Base-by-base conservation (phyloP, 2,888 invertebrate species). In the Helicoverpa assulta region DNA sequence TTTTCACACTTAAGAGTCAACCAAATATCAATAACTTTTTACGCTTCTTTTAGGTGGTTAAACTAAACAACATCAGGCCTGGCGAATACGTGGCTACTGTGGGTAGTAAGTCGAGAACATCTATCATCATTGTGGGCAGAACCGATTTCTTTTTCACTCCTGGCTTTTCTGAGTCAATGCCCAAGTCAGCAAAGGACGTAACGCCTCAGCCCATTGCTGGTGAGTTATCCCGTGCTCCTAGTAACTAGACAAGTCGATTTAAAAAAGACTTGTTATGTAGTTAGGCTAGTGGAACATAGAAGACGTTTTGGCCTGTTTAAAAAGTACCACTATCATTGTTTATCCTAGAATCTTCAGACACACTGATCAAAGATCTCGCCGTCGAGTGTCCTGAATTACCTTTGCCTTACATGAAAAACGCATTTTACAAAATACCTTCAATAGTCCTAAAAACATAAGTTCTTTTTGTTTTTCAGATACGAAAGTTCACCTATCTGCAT, bases 61-160 rank as follows among this genome's bases (percentile, higher is more conserved):
- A 81, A 54, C 29, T 83, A 33, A 58, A 16, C 14, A 29, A 78
- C 12, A 29, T 56, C 3, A 57, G 8, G 7, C 61, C 81, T n/a
- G 83, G 83, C 0, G 10, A 5, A 7, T 83, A 83, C 21, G 29
- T 18, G 5, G 85, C 72, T 16, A 70, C 55, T 0, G 85, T 83
- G 14, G 52, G 0, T n/a, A 69, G 81, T 3, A 0, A n/a, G 0
- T 60, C 62, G 0, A 50, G 5, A n/a, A 78, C 81, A 0, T 72
- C 74, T 0, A 67, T 83, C 0, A 18, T 78, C 21, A 62, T 83
- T 5, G 63, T 76, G 5, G 83, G 80, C 18, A 74, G 79, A 18
- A 83, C 85, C 8, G 82, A 85, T 29, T 86, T 85, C 52, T 56
- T 60, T 21, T 83, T 85, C 33, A 59, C 52, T 6, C 81, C 82